Conservation (phyloP, 2,797 vertebrate species). For the Cottoperca gobio region DNA sequence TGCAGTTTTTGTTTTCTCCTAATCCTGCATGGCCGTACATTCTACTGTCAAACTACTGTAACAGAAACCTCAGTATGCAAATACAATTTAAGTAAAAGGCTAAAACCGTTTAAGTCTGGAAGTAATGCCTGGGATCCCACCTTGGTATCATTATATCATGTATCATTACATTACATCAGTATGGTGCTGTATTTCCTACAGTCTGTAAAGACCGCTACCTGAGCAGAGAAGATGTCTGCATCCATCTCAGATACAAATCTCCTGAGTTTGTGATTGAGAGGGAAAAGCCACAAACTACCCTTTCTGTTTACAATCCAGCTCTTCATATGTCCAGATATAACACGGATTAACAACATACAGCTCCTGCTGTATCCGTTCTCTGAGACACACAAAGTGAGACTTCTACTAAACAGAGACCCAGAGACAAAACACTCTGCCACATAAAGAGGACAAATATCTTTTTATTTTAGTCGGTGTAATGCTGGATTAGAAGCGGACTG, state of each 20-base stretch:
- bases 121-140: background rate
- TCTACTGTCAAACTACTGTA: conserved; percentile 8
- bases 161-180: background rate
- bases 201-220: background rate
- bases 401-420: conserved; percentile 1
- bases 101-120: background rate
- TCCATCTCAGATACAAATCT: background rate
- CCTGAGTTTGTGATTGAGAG: conserved; percentile 27
- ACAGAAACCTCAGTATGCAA: background rate
- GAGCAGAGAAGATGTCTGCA: conserved; percentile 4
- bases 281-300: conserved; percentile 21
- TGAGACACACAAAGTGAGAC: conserved; percentile 2
- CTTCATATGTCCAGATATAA: conserved; percentile 17
- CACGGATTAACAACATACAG: conserved; percentile 17
- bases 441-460: background rate
- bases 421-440: background rate
- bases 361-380: conserved; percentile 4
- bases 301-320: conserved; percentile 31
- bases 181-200: background rate
- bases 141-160: background rate
- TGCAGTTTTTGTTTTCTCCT: conserved; percentile 32
- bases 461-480: background rate
- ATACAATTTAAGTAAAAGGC: background rate
- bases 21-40: conserved; percentile 31
- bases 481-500: background rate